These are phyloP conservation scores for Charanyca ferruginea DNA, from an alignment of 2,888 invertebrate genomes.

Conservation along the genomic window DNA sequence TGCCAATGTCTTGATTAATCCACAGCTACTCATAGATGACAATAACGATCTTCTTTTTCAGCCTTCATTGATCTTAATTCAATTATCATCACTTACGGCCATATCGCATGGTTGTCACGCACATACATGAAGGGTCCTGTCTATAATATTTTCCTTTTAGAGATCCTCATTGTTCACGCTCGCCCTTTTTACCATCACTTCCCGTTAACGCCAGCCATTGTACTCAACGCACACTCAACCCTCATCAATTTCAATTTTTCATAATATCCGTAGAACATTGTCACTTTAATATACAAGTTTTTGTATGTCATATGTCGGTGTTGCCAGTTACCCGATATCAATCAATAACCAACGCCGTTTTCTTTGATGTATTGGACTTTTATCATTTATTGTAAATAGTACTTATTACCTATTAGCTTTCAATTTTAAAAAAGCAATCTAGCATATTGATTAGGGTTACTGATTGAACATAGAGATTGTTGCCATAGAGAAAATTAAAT, in stretches of 20 bases:
- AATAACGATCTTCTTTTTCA: not conserved
- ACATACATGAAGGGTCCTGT: slow-evolving; percentile 12
- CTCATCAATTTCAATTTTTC: slow-evolving; percentile 71
- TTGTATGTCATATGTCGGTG: slow-evolving; percentile 17
- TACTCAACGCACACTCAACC: slow-evolving; percentile 61
- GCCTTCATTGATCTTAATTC: slow-evolving; percentile 7
- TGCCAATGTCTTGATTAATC: not conserved
- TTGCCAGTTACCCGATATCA: slow-evolving; percentile 12
- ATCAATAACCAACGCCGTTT: slow-evolving; percentile 8
- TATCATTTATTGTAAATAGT: not conserved
- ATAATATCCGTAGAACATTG: slow-evolving; percentile 46
- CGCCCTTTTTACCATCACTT: slow-evolving; percentile 41
- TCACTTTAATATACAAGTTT: slow-evolving; percentile 23
- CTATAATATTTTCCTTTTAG: slow-evolving; percentile 51
- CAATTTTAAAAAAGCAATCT: not conserved
- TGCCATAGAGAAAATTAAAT: not conserved
- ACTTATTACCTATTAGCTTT: too few species aligned
- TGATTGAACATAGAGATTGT: not conserved
- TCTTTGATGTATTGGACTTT: not conserved
- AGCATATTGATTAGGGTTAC: not conserved
- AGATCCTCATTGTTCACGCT: slow-evolving; percentile 38
- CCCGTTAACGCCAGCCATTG: slow-evolving; percentile 43
- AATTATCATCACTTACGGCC: not conserved
- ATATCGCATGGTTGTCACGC: slow-evolving; percentile 25
- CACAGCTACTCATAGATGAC: not conserved